Base-by-base conservation (phyloP, 23 tunicate species). In the Trididemnum nubilum region DNA sequence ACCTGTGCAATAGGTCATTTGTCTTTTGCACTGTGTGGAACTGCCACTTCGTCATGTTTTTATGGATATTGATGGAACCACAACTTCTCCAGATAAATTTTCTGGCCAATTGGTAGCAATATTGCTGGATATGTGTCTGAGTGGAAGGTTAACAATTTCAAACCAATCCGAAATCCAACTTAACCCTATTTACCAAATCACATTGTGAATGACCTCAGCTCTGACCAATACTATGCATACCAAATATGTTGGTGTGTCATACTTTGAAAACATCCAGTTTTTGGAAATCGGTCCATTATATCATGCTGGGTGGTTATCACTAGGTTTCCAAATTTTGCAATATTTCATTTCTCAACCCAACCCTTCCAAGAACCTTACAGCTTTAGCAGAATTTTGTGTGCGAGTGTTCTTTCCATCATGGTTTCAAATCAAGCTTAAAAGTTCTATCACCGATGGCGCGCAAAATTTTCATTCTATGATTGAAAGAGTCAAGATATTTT, bases 291-390 rank as follows among this genome's bases (percentile, higher is more conserved):
- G 78, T 12, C 78, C 78, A 1, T 12, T 82, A 4, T 66, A 18
- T 72, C 86, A 82, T 27, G 33, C 81, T 2, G 44, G 86, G 28
- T 82, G 86, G 86, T 39, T 82, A 5, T 73, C 81, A 24, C 37
- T 71, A 2, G 86, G 33, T 25, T 73, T 65, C 32, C n/a, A 65
- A 26, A 82, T 82, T 29, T 31, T 82, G 61, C 78, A 51, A 2
- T n/a, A 28, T 50, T 82, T 73, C 36, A 36, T 72, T 36, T 82
- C 78, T 36, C 25, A 19, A 28, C 2, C 2, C 39, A 52, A 77
- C 29, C 81, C 81, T 35, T 54, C 81, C 22, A 54, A 3, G 31
- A 7, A 29, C 4, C 38, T 54, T 31, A 51, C 39, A 34, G 39
- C 66, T 3, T 77, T 77, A 31, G 67, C 81, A 51, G 66, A 77